phyloP scores from a whole-genome alignment of 2,113 vertebrate species.

The Salvator merianae region DNA sequence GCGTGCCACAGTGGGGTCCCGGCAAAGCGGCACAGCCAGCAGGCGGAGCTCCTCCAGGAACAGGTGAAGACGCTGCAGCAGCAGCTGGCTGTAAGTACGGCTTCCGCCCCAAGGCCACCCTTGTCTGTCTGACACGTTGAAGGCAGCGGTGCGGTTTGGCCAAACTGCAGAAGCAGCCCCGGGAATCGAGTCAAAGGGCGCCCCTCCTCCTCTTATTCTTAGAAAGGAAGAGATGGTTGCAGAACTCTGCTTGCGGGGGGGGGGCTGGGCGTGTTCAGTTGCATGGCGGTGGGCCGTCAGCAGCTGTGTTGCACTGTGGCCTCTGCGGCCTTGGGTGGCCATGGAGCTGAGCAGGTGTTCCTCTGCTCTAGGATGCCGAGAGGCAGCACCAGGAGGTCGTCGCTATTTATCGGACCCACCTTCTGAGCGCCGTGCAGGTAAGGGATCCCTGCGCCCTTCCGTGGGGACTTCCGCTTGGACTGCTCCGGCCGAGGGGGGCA shows the following conservation, averaged over 20 bases:
- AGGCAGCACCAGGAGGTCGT: constrained; percentile 95
- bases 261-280: neutral
- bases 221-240: no score
- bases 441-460: neutral
- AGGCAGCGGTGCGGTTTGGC: neutral
- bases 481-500: neutral
- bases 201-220: no score
- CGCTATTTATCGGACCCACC: constrained; percentile 93
- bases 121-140: no score
- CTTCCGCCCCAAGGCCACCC: no score
- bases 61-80: constrained; percentile 91
- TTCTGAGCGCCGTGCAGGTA: constrained; percentile 97
- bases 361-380: constrained; percentile 83
- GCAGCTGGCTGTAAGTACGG: constrained; percentile 93
- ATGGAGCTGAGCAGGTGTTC: neutral
- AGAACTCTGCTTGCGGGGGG: neutral
- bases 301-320: no score
- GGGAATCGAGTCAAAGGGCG: no score
- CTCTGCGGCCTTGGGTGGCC: neutral
- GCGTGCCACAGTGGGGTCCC: constrained; percentile 83
- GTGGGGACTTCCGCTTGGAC: no score
- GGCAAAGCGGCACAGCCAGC: constrained; percentile 87
- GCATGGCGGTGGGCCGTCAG: no score
- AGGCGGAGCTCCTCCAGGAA: constrained; percentile 85
- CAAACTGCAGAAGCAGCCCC: neutral